Percentiles rank a stretch among this genome's conserved stretches.
Conservation (phyloP, 1,140 invertebrate genomes). For the Anastatus disparis region DNA sequence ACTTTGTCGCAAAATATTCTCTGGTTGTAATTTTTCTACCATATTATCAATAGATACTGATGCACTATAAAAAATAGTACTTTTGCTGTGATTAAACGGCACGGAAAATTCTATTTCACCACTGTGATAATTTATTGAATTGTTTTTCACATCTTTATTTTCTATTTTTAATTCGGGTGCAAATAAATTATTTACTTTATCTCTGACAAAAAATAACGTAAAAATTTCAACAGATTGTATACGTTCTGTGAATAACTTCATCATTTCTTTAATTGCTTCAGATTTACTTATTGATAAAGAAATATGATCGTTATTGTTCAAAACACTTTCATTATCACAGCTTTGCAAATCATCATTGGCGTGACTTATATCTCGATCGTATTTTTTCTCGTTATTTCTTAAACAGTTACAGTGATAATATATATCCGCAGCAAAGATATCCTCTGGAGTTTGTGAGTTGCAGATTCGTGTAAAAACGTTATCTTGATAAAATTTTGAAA, state of each 20-base stretch:
- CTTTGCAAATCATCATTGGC: background rate
- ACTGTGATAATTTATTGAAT: background rate
- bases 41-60: background rate
- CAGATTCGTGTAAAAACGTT: background rate
- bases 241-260: background rate
- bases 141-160: constrained; percentile 4
- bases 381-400: background rate
- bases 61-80: background rate
- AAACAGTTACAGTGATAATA: constrained; percentile 7
- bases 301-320: background rate
- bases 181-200: background rate
- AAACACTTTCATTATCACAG: background rate
- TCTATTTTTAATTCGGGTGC: background rate
- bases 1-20: constrained; percentile 3
- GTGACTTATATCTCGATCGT: background rate
- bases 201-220: background rate
- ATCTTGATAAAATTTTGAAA: background rate
- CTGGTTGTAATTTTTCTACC: background rate
- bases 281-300: background rate
- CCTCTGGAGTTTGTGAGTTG: background rate
- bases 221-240: background rate
- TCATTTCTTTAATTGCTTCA: background rate
- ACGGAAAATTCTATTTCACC: background rate
- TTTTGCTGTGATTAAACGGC: background rate
- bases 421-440: constrained; percentile 11